Evolutionary conservation across 53 echinoderm and acorn worm genomes (phyloP).

Genomic region (Holothuria leucospilota): DNA sequence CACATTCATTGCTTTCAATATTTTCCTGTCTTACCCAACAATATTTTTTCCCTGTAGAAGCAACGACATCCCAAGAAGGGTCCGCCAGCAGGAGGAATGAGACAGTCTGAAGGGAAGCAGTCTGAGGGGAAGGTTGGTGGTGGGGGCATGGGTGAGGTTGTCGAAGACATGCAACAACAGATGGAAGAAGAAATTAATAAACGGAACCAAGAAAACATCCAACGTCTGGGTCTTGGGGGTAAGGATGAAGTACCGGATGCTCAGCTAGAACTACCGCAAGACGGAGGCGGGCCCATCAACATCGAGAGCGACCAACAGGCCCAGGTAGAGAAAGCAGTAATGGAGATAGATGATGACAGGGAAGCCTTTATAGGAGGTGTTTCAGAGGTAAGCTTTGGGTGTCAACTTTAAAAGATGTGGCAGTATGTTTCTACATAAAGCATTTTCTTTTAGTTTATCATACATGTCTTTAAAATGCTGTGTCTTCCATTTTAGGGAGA

Average conservation of each 20-base stretch:
- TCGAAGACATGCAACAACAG: constrained; percentile 15
- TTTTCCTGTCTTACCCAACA: not conserved
- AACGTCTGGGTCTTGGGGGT: constrained; percentile 17
- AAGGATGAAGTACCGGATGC: constrained; percentile 22
- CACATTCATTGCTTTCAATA: not conserved
- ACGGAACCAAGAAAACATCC: constrained; percentile 10
- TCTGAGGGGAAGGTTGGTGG: not conserved
- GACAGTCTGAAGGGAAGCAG: not conserved
- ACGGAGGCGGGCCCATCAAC: constrained; percentile 3
- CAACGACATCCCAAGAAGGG: constrained; percentile 37
- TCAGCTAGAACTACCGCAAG: constrained; percentile 29
- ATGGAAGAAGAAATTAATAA: constrained; percentile 29
- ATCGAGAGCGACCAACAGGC: constrained; percentile 43
- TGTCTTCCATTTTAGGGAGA: not conserved
- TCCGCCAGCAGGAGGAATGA: constrained; percentile 16
- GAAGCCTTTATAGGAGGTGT: not conserved
- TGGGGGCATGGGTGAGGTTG: no score
- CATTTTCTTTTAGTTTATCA: no score
- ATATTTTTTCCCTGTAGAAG: not conserved
- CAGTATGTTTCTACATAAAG: no score
- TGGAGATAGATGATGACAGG: constrained; percentile 31
- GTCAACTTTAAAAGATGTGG: no score
- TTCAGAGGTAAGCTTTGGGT: not conserved
- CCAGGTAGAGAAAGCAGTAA: constrained; percentile 32
- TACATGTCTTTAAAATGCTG: no score